Evolutionary conservation across 1,140 invertebrate genomes (phyloP).

Genomic region (Drosophila sp.): DNA sequence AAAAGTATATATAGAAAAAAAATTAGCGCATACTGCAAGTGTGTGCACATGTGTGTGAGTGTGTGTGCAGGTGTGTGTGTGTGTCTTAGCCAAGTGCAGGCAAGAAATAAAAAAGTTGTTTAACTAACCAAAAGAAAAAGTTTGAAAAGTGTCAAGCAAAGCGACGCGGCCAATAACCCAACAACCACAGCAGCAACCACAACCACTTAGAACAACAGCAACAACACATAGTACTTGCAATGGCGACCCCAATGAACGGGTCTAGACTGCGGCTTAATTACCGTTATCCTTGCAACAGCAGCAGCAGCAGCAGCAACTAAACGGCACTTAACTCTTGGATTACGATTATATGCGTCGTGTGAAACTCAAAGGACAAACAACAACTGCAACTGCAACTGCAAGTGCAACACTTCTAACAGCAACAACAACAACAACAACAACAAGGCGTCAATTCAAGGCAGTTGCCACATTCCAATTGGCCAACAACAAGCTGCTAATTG

Average conservation of each 20-base stretch:
- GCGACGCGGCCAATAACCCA: conserved; percentile 67
- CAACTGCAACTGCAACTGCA: too few relatives aligned
- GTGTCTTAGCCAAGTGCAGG: conserved; percentile 28
- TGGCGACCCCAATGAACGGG: conserved; percentile 61
- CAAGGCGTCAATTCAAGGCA: conserved; percentile 36
- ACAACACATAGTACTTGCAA: conserved; percentile 46
- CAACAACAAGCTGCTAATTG: conserved; percentile 58
- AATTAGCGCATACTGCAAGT: conserved; percentile 59
- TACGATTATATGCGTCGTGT: conserved; percentile 42
- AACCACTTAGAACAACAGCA: conserved; percentile 19
- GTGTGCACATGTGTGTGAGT: conserved; percentile 14
- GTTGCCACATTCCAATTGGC: conserved; percentile 68
- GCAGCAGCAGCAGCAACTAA: conserved; percentile 36
- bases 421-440: too few relatives aligned
- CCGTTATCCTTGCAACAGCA: conserved; percentile 70
- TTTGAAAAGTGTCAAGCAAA: conserved; percentile 80
- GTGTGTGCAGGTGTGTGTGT: conserved; percentile 24
- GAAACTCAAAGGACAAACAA: conserved; percentile 58
- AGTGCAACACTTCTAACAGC: conserved; percentile 3
- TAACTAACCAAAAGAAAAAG: conserved; percentile 66
- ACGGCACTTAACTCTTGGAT: conserved; percentile 63
- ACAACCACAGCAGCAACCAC: conserved; percentile 22
- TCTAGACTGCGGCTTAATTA: conserved; percentile 68
- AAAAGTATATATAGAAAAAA: conserved; percentile 24
- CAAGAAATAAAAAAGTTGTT: conserved; percentile 64